Evolutionary conservation across 2,888 invertebrate species (phyloP), one percentile per base, ranked within the genome.

Genomic region (Parapristionchus giblindavisi): DNA sequence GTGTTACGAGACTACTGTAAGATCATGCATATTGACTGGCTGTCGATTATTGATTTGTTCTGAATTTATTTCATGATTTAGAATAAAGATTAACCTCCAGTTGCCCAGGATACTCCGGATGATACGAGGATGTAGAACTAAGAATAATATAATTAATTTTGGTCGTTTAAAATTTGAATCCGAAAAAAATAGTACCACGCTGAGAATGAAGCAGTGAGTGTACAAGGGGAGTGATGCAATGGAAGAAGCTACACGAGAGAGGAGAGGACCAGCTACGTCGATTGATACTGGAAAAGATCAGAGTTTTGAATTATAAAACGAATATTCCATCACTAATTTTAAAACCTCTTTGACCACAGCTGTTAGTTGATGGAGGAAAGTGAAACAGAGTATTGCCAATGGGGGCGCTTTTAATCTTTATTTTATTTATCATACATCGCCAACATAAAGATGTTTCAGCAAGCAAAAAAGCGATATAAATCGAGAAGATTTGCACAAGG

Each of bases 251-350:
- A 51, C 32, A 4, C 73, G 60, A 32, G 60, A 40, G 73, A 73
- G 51, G 34, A 73, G 73, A 48, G 60, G 73, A 61, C 73, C 60
- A 14, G 52, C 68, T 1, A 68, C 51, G 21, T 51, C 51, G 21
- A 52, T 51, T 17, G 56, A 40, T 17, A 71, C 54, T 71, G 70
- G 0, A 56, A 52, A 11, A 11, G 43, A 17, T 14, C 11, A 48
- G 11, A 11, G 48, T 48, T 48, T 21, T 14, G 17, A 48, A 14
- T 48, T 48, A 48, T 48, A 48, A 48, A 48, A 48, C 11, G 17
- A 48, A 48, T 48, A 21, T n/a, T n/a, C n/a, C n/a, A n/a, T n/a
- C n/a, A n/a, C n/a, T n/a, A n/a, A n/a, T n/a, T n/a, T n/a, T n/a
- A n/a, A n/a, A n/a, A n/a, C n/a, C n/a, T n/a, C n/a, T n/a, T n/a